Base-by-base conservation (phyloP, 2,113 vertebrate genomes). In the Felis catus region DNA sequence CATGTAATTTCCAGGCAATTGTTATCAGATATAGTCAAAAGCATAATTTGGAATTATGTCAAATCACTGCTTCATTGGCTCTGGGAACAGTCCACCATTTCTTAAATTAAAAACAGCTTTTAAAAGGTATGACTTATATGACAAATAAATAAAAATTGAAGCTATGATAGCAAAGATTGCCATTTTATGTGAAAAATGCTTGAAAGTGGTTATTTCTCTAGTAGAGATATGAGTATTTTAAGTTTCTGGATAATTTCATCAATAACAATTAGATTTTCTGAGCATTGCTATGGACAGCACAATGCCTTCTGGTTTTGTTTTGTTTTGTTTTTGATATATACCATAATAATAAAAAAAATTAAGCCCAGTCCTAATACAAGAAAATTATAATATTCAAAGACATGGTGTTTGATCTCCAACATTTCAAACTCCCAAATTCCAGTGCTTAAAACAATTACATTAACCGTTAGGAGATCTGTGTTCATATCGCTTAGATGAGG, bases 21-120 rank as follows among this genome's bases (percentile, higher is more conserved):
- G 27, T 68, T 33, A 89, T 51, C 55, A 85, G 65, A 74, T 41
- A 73, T 31, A 58, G 15, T 61, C 39, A 86, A 86, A 92, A 51
- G n/a, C 1, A 45, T 36, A 76, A 23, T 53, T 89, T 84, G 12
- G 4, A 66, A 55, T 78, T 68, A 73, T 73, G 9, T 93, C 68
- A 78, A 88, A 79, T 83, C 45, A 71, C 65, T 36, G n/a, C 31
- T 74, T 93, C 74, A 16, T 39, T 96, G 63, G 18, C 33, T 87
- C 76, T 41, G 86, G 41, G 11, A 63, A 89, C 41, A 94, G 36
- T n/a, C 4, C 27, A 0, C 82, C 51, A 53, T 83, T 78, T 48
- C 73, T 96, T 90, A 86, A 48, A 84, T 71, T 89, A 80, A 96
- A 11, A 89, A 73, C n/a, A 90, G 68, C 76, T 48, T 93, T 88